phyloP scores from a whole-genome alignment of 2,888 invertebrate species.

The Eupithecia inturbata region DNA sequence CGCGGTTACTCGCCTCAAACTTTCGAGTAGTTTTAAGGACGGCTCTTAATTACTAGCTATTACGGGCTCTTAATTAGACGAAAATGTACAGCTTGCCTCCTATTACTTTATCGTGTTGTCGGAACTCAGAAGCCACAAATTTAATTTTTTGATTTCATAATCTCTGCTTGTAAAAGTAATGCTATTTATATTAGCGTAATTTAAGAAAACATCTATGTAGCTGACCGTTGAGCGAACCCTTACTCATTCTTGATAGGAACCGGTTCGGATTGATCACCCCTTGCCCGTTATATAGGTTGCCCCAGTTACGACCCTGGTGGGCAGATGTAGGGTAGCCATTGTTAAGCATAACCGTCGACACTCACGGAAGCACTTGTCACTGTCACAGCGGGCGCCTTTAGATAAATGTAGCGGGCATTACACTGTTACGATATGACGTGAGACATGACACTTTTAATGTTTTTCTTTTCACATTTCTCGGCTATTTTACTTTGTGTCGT shows the following conservation, averaged over 20 bases:
- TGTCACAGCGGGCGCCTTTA: conserved; percentile 66
- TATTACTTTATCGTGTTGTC: background rate
- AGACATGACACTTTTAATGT: conserved; percentile 49
- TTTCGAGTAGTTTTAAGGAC: background rate
- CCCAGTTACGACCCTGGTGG: conserved; percentile 26
- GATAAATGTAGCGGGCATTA: conserved; percentile 68
- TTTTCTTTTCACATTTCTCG: conserved; percentile 27
- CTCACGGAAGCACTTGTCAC: conserved; percentile 80
- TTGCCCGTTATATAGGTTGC: background rate
- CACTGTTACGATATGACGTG: conserved; percentile 42
- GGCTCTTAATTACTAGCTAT: conserved; percentile 1
- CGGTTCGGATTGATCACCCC: background rate
- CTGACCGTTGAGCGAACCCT: background rate
- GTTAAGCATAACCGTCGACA: conserved; percentile 71
- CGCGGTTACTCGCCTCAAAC: conserved; percentile 4
- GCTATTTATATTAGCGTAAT: too few species aligned
- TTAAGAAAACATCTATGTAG: too few species aligned
- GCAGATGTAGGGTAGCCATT: conserved; percentile 71
- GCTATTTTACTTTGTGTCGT: conserved; percentile 6
- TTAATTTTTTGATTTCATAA: background rate
- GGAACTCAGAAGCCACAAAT: too few species aligned
- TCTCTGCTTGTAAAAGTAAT: too few species aligned
- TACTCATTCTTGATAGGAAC: background rate
- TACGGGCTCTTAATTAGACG: background rate
- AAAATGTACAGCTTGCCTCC: background rate